Conservation (phyloP, 2,888 invertebrate species). For the Petrolisthes manimaculis region DNA sequence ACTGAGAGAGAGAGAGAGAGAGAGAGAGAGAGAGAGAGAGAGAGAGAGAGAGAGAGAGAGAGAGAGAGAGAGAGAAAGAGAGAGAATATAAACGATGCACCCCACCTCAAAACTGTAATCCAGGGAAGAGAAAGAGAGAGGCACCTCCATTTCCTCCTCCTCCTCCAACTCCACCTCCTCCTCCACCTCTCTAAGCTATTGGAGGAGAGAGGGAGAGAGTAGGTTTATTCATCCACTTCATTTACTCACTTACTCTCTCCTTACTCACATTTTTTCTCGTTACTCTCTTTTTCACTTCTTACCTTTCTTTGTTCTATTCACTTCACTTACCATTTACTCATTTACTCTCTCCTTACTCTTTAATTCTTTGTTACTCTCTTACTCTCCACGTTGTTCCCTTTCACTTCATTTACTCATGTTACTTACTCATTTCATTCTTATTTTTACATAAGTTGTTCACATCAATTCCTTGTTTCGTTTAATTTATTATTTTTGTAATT, state of each 20-base stretch:
- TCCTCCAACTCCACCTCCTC: conserved; percentile 35
- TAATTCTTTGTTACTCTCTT: not conserved
- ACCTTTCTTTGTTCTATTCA: not conserved
- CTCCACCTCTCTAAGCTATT: not conserved
- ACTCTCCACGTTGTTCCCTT: not conserved
- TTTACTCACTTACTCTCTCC: too few relatives aligned
- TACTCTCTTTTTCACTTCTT: not conserved
- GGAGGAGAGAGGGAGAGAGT: conserved; percentile 6
- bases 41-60: conserved; percentile 1
- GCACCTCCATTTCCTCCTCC: conserved; percentile 76
- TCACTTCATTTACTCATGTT: not conserved
- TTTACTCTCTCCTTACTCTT: too few relatives aligned
- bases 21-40: not conserved
- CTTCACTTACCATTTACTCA: not conserved
- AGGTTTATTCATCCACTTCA: too few relatives aligned
- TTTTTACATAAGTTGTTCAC: too few relatives aligned
- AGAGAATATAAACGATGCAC: not conserved
- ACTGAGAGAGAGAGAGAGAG: not conserved
- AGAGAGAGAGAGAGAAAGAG: conserved; percentile 15
- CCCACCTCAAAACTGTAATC: conserved; percentile 88
- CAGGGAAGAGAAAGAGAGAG: conserved; percentile 93
- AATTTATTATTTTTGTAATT: not conserved
- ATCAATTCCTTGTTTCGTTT: not conserved
- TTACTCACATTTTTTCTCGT: not conserved
- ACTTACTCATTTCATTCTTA: not conserved